These are phyloP conservation scores for Acipenser transmontanus DNA, from an alignment of 2,797 vertebrate species.

Conservation along the genomic window DNA sequence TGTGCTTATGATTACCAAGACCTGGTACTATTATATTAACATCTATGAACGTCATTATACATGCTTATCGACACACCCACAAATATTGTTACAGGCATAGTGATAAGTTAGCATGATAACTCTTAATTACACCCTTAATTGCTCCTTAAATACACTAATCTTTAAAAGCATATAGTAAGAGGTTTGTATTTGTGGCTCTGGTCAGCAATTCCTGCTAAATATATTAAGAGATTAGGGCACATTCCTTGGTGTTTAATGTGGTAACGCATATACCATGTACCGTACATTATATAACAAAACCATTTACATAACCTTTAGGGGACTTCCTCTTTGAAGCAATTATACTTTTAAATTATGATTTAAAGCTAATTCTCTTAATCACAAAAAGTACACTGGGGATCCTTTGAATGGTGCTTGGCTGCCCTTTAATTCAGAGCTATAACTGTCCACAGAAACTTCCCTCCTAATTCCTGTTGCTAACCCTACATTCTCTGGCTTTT, in stretches of 20 bases:
- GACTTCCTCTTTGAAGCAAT: slow-evolving; percentile 51
- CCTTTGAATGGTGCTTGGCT: slow-evolving; percentile 47
- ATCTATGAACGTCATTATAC: too few species aligned
- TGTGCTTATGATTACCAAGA: too few species aligned
- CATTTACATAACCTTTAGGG: slow-evolving; percentile 32
- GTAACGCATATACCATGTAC: slow-evolving; percentile 10
- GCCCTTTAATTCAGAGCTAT: slow-evolving; percentile 44
- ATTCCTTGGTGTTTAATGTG: not conserved
- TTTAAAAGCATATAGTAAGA: too few species aligned
- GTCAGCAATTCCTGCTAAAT: too few species aligned
- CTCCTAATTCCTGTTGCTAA: slow-evolving; percentile 48
- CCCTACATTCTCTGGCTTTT: slow-evolving; percentile 48
- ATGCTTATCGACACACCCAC: too few species aligned
- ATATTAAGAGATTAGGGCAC: too few species aligned
- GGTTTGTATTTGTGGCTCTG: too few species aligned
- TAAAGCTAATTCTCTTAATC: slow-evolving; percentile 34
- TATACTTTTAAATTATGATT: slow-evolving; percentile 44
- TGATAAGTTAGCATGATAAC: too few species aligned
- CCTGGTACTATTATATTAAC: too few species aligned
- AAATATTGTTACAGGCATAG: too few species aligned
- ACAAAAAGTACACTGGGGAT: slow-evolving; percentile 38
- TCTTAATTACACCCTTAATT: too few species aligned
- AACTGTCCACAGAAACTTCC: slow-evolving; percentile 55
- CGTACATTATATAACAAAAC: slow-evolving; percentile 14
- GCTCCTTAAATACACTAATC: too few species aligned